Base-by-base conservation (phyloP, 2,797 vertebrate genomes). In the Platalea minor region DNA sequence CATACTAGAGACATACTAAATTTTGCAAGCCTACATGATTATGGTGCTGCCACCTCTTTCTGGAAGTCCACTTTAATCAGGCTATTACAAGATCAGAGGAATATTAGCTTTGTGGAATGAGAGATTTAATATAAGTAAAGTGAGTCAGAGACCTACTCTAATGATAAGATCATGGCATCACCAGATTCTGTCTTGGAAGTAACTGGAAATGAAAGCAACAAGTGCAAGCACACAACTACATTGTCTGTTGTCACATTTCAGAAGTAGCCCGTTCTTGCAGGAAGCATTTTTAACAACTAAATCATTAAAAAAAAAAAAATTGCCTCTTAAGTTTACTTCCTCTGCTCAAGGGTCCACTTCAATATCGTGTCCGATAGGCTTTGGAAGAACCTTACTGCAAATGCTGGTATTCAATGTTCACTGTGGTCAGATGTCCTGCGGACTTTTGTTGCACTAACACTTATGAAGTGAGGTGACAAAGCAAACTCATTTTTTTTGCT, bases 301-400 rank as follows among this genome's bases (percentile, higher is more conserved):
- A 85, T 74, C 2, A 67, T 35, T 7, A 43, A 77, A 63, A 64
- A 48, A 4, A 15, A 48, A 4, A 16, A 68, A 33, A 20, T 19
- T 24, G 37, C 56, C 84, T 88, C 65, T 94, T 86, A 75, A 93
- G 46, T 90, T 87, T 56, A 79, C n/a, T 95, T 91, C 84, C 83
- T 89, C 59, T 79, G 48, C 37, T 90, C 19, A 85, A 93, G 88
- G 37, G 51, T 43, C 90, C 51, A 74, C 90, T 90, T 94, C 67
- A 86, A 3, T 46, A 64, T 37, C 8, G 8, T 60, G 70, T 91
- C 85, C 0, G 2, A 94, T 74, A 41, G 76, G 83, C 77, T 95
- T 80, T 89, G 53, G 83, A 92, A 91, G 24, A 82, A 67, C 60
- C 70, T 68, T 68, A 64, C 59, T 93, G 60, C 41, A 95, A 81